Percentiles rank a stretch among this genome's conserved stretches.
phyloP scores from a whole-genome alignment of 2,113 vertebrate genomes.

The Okapia johnstoni region DNA sequence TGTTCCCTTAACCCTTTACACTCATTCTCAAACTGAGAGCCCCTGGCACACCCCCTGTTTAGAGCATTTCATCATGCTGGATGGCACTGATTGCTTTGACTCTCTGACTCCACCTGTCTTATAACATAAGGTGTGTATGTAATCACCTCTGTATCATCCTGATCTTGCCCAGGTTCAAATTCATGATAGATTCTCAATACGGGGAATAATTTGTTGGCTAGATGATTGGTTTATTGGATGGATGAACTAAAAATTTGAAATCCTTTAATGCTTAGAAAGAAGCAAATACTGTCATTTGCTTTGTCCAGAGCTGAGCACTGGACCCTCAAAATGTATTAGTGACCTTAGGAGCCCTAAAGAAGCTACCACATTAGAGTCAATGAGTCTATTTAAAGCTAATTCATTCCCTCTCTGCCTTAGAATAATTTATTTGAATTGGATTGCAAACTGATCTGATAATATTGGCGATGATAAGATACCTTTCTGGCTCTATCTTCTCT shows the following conservation, averaged over 20 bases:
- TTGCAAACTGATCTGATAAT: neutral
- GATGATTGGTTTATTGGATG: neutral
- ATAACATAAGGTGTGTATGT: neutral
- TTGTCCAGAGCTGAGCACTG: neutral
- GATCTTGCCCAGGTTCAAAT: neutral
- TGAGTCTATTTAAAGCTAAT: neutral
- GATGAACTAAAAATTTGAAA: neutral
- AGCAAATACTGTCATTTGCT: neutral
- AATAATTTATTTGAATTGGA: neutral
- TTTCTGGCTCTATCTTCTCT: neutral
- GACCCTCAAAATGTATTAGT: neutral
- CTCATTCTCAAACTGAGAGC: neutral
- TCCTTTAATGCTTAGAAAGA: neutral
- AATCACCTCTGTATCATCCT: neutral
- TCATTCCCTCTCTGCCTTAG: neutral
- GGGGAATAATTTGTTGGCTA: neutral
- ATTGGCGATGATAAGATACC: neutral
- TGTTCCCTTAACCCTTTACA: neutral
- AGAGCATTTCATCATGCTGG: neutral
- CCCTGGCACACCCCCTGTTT: neutral
- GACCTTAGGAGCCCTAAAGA: neutral
- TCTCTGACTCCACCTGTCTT: neutral
- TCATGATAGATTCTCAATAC: neutral
- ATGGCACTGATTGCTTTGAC: neutral
- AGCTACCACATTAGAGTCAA: neutral